A percentile compares a stretch with the other conserved stretches of the same genome.
Evolutionary conservation across 1,140 invertebrate genomes (phyloP).

Genomic region (Listronotus bonariensis): DNA sequence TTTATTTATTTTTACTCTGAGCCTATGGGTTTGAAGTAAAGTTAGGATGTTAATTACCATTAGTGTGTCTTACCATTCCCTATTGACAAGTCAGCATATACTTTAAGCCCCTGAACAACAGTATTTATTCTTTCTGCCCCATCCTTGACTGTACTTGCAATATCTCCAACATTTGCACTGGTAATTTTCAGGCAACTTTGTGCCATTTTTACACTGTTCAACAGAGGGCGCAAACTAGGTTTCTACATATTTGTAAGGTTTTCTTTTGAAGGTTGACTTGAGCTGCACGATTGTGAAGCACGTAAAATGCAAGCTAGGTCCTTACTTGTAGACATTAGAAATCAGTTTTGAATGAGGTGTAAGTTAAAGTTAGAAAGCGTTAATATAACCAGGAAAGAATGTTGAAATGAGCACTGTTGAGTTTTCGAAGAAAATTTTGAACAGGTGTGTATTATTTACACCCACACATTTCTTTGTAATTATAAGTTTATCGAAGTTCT

Average conservation of each 20-base stretch:
- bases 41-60: conserved; percentile 18
- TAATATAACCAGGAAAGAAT: background rate
- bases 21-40: too few relatives aligned
- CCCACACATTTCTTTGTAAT: background rate
- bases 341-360: background rate
- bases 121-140: conserved; percentile 59
- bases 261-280: conserved; percentile 62
- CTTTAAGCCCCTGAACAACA: conserved; percentile 47
- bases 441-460: conserved; percentile 4
- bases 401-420: background rate
- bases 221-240: conserved; percentile 63
- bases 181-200: conserved; percentile 15
- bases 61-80: conserved; percentile 40
- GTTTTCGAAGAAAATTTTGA: conserved; percentile 4
- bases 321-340: conserved; percentile 62
- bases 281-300: conserved; percentile 65
- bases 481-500: too few relatives aligned
- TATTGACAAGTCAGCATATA: conserved; percentile 43
- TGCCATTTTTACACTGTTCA: conserved; percentile 42
- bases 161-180: conserved; percentile 8
- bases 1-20: too few relatives aligned
- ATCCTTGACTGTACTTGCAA: conserved; percentile 63
- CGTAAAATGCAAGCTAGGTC: conserved; percentile 65
- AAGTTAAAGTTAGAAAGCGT: conserved; percentile 16
- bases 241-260: conserved; percentile 65